Conservation (phyloP, 2,797 vertebrate species). For the Peromyscus eremicus region DNA sequence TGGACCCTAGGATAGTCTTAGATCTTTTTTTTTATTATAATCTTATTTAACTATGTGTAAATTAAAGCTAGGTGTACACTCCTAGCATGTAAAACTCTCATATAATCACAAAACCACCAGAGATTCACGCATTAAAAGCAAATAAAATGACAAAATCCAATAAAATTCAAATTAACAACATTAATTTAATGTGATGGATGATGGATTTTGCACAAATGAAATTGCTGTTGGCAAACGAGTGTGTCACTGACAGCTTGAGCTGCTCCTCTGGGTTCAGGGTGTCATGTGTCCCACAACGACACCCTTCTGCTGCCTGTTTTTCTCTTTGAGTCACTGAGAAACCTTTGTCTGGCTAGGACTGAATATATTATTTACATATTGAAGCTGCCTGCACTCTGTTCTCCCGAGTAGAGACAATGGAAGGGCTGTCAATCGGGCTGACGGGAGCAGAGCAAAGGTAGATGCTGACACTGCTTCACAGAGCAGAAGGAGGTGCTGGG, state of each 20-base stretch:
- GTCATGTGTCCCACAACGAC: not conserved
- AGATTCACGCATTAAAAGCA: constrained; percentile 54
- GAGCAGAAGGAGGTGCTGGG: not conserved
- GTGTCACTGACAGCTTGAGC: not conserved
- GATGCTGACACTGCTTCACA: not conserved
- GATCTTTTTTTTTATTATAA: constrained; percentile 50
- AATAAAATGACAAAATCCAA: constrained; percentile 65
- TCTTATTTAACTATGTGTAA: constrained; percentile 66
- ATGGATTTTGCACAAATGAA: constrained; percentile 21
- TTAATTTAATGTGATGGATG: constrained; percentile 41
- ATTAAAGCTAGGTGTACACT: constrained; percentile 34
- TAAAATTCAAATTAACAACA: constrained; percentile 55
- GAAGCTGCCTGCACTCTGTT: not conserved
- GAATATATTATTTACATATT: not conserved
- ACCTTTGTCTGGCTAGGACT: not conserved
- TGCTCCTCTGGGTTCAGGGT: not conserved
- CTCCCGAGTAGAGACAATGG: not conserved
- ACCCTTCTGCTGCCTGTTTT: not conserved
- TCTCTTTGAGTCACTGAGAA: not conserved
- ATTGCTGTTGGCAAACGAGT: not conserved
- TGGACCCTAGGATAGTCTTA: not conserved
- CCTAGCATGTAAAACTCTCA: constrained; percentile 22
- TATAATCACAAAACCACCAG: not conserved
- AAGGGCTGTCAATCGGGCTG: not conserved
- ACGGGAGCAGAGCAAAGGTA: not conserved